Percentiles rank a stretch among this genome's conserved stretches.
Evolutionary conservation across 2,113 vertebrate species (phyloP).

Genomic region (Sceloporus tristichus): DNA sequence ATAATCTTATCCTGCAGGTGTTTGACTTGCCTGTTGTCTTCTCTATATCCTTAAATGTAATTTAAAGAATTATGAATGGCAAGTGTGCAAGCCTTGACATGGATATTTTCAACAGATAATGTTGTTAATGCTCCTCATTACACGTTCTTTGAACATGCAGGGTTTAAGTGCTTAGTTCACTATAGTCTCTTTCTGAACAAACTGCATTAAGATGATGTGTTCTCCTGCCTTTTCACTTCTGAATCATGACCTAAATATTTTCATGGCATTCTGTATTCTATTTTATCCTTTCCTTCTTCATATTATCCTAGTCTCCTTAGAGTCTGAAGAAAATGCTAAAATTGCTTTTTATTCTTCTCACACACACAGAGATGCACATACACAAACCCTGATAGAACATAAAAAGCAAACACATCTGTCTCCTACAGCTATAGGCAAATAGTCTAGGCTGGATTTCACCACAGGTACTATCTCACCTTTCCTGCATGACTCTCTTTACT

Average conservation of each 20-base stretch:
- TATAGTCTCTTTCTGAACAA: not conserved
- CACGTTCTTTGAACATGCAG: not conserved
- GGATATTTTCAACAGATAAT: not conserved
- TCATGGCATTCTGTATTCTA: not conserved
- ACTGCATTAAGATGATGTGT: not conserved
- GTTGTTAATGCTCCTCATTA: not conserved
- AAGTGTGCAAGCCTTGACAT: not conserved
- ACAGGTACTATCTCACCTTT: too few relatives aligned
- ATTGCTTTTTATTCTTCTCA: not conserved
- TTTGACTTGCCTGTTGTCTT: not conserved
- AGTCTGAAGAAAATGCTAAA: accelerated
- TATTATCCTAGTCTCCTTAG: not conserved
- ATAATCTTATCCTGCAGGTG: not conserved
- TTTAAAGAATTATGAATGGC: not conserved
- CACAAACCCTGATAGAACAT: not conserved
- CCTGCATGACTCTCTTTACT: not conserved
- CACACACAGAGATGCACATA: not conserved
- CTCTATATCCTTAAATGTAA: not conserved
- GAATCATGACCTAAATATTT: accelerated
- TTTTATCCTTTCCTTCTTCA: not conserved
- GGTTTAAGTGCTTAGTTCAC: not conserved
- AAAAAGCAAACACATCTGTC: not conserved
- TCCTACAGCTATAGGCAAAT: too few relatives aligned
- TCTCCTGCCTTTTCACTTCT: not conserved
- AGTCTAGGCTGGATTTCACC: too few relatives aligned